phyloP scores from a whole-genome alignment of 2,888 invertebrate genomes.

The Dasysyrphus tricinctus region DNA sequence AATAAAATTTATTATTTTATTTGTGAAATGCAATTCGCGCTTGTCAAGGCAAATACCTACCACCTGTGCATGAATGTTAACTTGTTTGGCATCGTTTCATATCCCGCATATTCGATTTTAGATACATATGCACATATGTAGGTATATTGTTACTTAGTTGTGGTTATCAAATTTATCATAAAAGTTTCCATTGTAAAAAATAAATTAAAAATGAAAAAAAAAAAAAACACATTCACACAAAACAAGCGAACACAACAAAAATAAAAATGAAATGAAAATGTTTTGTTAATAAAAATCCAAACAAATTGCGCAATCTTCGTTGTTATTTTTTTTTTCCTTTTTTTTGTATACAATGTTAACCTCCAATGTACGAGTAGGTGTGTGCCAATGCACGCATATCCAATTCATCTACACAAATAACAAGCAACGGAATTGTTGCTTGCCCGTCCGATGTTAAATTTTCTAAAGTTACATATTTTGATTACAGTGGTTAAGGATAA shows the following conservation, averaged over 20 bases:
- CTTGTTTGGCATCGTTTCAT: slow-evolving; percentile 58
- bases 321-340: slow-evolving; percentile 1
- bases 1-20: slow-evolving; percentile 6
- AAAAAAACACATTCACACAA: background rate
- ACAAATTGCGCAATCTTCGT: slow-evolving; percentile 67
- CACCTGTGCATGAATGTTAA: slow-evolving; percentile 69
- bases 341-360: slow-evolving; percentile 48
- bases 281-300: slow-evolving; percentile 33
- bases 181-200: slow-evolving; percentile 40
- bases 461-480: slow-evolving; percentile 27
- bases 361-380: slow-evolving; percentile 63
- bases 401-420: slow-evolving; percentile 21
- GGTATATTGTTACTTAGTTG: too few species aligned
- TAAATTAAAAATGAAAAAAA: slow-evolving; percentile 16
- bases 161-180: slow-evolving; percentile 52
- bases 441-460: slow-evolving; percentile 13
- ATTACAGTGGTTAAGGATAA: slow-evolving; percentile 26
- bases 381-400: slow-evolving; percentile 67
- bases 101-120: slow-evolving; percentile 28
- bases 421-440: slow-evolving; percentile 8
- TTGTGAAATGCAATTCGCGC: slow-evolving; percentile 34
- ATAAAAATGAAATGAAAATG: slow-evolving; percentile 18
- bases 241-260: slow-evolving; percentile 24
- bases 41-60: slow-evolving; percentile 23
- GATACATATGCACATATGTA: background rate